These are phyloP conservation scores for Heliornis fulica DNA, from an alignment of 2,113 vertebrate genomes.

Conservation along the genomic window DNA sequence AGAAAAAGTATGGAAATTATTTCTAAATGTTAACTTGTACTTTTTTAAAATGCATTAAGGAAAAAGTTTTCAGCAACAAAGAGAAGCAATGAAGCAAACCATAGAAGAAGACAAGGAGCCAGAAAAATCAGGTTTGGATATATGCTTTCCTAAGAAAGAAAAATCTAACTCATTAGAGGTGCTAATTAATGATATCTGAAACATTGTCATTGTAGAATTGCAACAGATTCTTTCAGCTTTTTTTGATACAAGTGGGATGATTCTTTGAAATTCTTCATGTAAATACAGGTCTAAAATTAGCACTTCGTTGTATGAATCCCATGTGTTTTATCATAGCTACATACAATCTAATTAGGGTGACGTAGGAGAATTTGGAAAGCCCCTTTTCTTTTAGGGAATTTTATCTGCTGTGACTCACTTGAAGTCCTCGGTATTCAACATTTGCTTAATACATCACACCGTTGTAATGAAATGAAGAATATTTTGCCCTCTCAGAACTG, in stretches of 20 bases:
- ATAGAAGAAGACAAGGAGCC: slow-evolving; percentile 90
- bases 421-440: neutral
- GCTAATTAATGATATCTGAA: neutral
- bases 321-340: neutral
- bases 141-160: neutral
- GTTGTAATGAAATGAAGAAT: neutral
- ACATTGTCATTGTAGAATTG: neutral
- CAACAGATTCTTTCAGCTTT: neutral
- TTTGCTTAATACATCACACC: neutral
- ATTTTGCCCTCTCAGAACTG: neutral
- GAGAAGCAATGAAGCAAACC: slow-evolving; percentile 94
- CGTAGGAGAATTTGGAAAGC: neutral
- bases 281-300: neutral
- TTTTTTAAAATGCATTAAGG: slow-evolving; percentile 68
- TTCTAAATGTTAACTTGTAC: neutral
- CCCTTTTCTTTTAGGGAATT: neutral
- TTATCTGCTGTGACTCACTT: neutral
- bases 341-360: neutral
- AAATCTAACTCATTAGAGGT: fast-evolving
- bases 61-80: slow-evolving; percentile 95
- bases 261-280: neutral
- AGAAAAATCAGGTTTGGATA: slow-evolving; percentile 87
- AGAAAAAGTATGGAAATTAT: neutral
- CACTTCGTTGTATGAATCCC: neutral
- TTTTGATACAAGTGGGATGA: neutral